These are phyloP conservation scores for Procambarus clarkii DNA, from an alignment of 1,140 invertebrate species.

Conservation along the genomic window DNA sequence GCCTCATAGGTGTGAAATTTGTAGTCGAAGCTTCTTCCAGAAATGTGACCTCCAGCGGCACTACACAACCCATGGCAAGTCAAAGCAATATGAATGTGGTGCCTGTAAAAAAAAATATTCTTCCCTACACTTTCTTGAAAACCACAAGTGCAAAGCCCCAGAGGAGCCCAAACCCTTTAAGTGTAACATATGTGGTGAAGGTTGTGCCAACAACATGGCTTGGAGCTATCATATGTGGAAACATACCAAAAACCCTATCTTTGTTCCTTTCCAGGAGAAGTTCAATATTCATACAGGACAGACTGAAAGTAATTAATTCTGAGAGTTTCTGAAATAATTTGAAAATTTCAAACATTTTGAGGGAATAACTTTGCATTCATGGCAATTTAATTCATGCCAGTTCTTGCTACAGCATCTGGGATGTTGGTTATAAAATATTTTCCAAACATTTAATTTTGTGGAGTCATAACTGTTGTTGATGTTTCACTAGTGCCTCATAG, in stretches of 20 bases:
- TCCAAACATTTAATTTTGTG: not conserved
- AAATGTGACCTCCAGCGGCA: conserved; percentile 71
- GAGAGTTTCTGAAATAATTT: not conserved
- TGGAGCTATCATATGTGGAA: conserved; percentile 73
- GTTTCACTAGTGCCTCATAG: too few species aligned
- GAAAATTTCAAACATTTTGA: not conserved
- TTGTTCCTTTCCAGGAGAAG: conserved; percentile 72
- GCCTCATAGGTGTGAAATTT: conserved; percentile 69
- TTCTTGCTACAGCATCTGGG: not conserved
- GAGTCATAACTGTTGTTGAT: not conserved
- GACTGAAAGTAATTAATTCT: not conserved
- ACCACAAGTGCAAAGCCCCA: conserved; percentile 70
- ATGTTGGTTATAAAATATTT: not conserved
- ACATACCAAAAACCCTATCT: conserved; percentile 72
- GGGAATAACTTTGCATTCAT: not conserved
- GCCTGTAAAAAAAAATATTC: conserved; percentile 71
- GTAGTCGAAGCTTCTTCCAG: conserved; percentile 70
- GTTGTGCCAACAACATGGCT: conserved; percentile 70
- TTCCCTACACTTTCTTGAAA: conserved; percentile 68
- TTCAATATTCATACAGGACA: conserved; percentile 42
- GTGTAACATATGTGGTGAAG: conserved; percentile 71
- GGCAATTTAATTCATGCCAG: not conserved
- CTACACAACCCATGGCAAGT: conserved; percentile 66
- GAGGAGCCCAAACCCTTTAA: conserved; percentile 70
- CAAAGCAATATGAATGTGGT: conserved; percentile 67